Percentiles rank a stretch among this genome's conserved stretches.
These are phyloP conservation scores for Listronotus oregonensis DNA, from an alignment of 1,140 invertebrate genomes.

Conservation along the genomic window DNA sequence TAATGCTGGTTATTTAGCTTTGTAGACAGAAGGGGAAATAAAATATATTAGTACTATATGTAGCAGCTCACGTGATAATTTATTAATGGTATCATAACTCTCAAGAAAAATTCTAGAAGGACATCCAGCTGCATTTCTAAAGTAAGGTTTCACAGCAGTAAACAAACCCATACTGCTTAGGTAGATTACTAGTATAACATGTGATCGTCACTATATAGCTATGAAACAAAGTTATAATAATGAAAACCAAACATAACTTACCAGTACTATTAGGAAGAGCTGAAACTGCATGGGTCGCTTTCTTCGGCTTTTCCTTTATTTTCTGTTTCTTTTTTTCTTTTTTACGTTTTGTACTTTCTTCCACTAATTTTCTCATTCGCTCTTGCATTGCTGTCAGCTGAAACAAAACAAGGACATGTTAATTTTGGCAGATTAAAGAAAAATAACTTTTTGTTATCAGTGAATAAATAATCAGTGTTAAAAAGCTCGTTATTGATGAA, in stretches of 20 bases:
- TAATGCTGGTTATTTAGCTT: too few species aligned
- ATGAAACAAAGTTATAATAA: too few species aligned
- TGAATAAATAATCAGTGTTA: conserved; percentile 18
- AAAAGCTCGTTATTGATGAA: conserved; percentile 22
- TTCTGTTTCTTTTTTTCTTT: conserved; percentile 80
- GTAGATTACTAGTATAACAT: too few species aligned
- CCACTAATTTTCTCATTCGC: conserved; percentile 86
- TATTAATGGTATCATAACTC: too few species aligned
- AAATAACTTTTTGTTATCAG: not conserved
- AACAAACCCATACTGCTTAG: too few species aligned
- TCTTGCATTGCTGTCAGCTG: conserved; percentile 87
- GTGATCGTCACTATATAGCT: too few species aligned
- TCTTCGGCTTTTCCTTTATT: conserved; percentile 69
- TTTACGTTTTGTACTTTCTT: conserved; percentile 80
- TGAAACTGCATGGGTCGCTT: conserved; percentile 30
- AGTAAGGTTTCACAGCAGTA: too few species aligned
- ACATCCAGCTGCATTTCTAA: too few species aligned
- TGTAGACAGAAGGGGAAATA: too few species aligned
- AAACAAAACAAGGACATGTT: conserved; percentile 36
- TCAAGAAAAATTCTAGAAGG: too few species aligned
- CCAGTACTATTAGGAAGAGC: conserved; percentile 57
- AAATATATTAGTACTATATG: too few species aligned
- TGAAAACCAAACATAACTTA: conserved; percentile 11
- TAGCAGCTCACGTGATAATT: too few species aligned
- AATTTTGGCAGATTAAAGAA: not conserved